These are phyloP conservation scores for Cyclopterus lumpus DNA, from an alignment of 2,797 vertebrate species.

Conservation along the genomic window DNA sequence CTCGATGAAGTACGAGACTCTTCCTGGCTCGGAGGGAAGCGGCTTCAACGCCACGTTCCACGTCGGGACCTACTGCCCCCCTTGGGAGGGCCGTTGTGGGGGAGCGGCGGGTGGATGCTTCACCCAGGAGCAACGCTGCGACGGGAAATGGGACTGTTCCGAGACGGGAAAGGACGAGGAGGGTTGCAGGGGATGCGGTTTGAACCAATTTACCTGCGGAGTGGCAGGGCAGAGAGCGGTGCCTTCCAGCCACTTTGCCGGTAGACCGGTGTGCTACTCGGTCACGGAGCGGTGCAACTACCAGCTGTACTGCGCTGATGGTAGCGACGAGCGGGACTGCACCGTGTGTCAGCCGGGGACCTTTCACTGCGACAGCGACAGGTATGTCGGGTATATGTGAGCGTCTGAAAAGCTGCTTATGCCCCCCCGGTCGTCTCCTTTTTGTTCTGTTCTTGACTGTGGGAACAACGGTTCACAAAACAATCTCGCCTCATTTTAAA, in stretches of 20 bases:
- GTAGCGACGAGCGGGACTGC: constrained; percentile 90
- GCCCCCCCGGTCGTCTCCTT: not conserved
- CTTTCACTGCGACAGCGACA: constrained; percentile 91
- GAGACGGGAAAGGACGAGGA: constrained; percentile 89
- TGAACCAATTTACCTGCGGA: constrained; percentile 85
- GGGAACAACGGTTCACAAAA: not conserved
- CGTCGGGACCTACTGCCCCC: constrained; percentile 89
- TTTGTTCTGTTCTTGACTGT: not conserved
- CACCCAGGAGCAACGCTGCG: constrained; percentile 86
- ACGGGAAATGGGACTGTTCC: constrained; percentile 90
- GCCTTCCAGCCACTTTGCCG: constrained; percentile 49
- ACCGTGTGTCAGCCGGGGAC: constrained; percentile 89
- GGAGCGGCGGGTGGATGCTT: constrained; percentile 87
- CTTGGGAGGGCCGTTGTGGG: constrained; percentile 89
- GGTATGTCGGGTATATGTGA: constrained; percentile 69
- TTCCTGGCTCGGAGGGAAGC: constrained; percentile 69
- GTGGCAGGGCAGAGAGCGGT: constrained; percentile 59
- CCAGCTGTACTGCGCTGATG: constrained; percentile 90
- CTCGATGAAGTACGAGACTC: constrained; percentile 81
- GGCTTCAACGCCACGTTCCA: constrained; percentile 94
- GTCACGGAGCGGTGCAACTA: constrained; percentile 91
- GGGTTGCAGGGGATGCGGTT: constrained; percentile 84
- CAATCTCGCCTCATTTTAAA: not conserved
- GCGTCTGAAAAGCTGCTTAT: not conserved
- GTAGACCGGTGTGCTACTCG: constrained; percentile 84